A percentile compares a stretch with the other conserved stretches of the same genome.
Conservation (phyloP, 2,797 vertebrate species). For the Parauchenoglanis punctatus region DNA sequence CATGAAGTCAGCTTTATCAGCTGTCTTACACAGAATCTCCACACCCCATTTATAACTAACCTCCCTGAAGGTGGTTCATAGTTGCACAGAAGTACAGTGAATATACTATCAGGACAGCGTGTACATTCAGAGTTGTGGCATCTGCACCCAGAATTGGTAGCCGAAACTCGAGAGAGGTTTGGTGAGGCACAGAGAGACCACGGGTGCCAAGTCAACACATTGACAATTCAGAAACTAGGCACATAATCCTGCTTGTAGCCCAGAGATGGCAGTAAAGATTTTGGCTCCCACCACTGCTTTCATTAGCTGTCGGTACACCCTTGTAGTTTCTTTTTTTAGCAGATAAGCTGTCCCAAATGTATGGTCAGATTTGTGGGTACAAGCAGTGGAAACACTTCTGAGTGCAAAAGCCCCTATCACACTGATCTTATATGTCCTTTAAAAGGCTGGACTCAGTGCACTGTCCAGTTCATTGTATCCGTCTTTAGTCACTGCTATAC, state of each 20-base stretch:
- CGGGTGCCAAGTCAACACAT: neutral
- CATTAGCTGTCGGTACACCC: neutral
- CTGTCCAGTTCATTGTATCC: neutral
- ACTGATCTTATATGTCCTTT: neutral
- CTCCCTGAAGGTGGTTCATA: neutral
- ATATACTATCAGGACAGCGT: neutral
- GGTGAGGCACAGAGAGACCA: neutral
- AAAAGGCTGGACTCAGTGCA: neutral
- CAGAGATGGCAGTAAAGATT: neutral
- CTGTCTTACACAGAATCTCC: neutral
- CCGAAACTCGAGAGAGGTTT: neutral
- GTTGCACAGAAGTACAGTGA: neutral
- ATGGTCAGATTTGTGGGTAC: neutral
- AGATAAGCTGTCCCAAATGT: neutral
- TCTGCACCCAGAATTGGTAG: neutral
- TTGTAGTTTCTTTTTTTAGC: constrained; percentile 1
- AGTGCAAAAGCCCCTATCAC: neutral
- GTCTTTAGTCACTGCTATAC: neutral
- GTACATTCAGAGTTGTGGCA: neutral
- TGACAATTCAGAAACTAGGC: neutral
- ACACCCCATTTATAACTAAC: neutral
- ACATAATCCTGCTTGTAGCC: neutral
- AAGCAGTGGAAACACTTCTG: neutral
- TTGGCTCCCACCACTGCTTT: neutral
- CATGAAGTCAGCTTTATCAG: neutral